Percentiles rank a stretch among this genome's conserved stretches.
phyloP scores from a whole-genome alignment of 2,113 vertebrate species.

The Tupaia tana region DNA sequence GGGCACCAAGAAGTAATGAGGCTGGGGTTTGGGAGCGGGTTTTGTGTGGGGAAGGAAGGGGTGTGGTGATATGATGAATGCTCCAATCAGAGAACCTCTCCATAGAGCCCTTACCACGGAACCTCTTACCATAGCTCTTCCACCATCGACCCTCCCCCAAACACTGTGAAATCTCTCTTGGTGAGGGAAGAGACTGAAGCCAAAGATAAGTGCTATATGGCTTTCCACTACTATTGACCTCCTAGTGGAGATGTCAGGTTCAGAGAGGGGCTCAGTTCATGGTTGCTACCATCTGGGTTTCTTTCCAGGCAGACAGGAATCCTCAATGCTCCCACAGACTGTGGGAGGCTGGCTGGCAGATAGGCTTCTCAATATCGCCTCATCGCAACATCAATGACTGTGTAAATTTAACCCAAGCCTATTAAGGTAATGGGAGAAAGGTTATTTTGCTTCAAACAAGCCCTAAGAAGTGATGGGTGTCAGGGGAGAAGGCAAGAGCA shows the following conservation, averaged over 20 bases:
- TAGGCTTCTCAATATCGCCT: not conserved
- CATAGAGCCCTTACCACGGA: not conserved
- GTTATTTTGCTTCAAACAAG: not conserved
- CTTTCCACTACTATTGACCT: not conserved
- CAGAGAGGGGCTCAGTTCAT: not conserved
- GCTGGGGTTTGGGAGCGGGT: not conserved
- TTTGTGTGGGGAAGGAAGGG: not conserved
- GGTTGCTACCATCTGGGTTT: not conserved
- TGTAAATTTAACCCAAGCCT: not conserved
- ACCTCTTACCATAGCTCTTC: not conserved
- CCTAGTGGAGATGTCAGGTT: not conserved
- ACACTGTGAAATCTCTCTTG: not conserved
- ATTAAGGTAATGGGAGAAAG: not conserved
- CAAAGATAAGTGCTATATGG: not conserved
- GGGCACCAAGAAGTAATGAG: not conserved
- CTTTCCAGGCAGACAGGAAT: slow-evolving; percentile 6
- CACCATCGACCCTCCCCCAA: not conserved
- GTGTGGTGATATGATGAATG: not conserved
- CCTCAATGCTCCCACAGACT: not conserved
- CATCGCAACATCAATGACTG: not conserved
- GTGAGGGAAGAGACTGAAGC: not conserved
- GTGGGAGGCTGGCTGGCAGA: not conserved
- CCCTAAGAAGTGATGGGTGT: not conserved
- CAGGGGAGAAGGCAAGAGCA: not conserved
- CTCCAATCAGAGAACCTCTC: not conserved